A percentile compares a stretch with the other conserved stretches of the same genome.
Evolutionary conservation across 1,140 invertebrate species (phyloP).

Genomic region (Sarcophaga peregrina): DNA sequence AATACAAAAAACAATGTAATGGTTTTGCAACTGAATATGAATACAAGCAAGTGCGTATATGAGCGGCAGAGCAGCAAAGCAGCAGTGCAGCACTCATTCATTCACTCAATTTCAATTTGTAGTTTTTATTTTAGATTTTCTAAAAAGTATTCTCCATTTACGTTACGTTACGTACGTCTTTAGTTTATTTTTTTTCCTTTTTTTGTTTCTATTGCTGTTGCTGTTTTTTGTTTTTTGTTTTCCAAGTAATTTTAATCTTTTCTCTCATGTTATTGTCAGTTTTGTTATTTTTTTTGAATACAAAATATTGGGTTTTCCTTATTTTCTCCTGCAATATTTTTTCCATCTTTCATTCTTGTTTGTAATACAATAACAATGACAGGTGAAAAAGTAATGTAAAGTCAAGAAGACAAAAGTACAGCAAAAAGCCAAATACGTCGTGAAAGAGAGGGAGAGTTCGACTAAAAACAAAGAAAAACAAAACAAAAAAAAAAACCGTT

Average conservation of each 20-base stretch:
- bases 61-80: background rate
- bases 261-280: background rate
- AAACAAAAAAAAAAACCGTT: background rate
- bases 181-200: too few relatives aligned
- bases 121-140: conserved; percentile 5
- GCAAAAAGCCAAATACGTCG: too few relatives aligned
- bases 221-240: too few relatives aligned
- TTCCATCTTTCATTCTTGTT: background rate
- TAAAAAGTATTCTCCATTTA: too few relatives aligned
- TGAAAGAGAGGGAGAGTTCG: too few relatives aligned
- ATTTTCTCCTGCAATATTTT: background rate
- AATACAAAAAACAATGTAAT: background rate
- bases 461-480: too few relatives aligned
- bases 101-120: background rate
- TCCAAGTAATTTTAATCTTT: background rate
- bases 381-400: conserved; percentile 10
- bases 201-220: too few relatives aligned
- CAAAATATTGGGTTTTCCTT: background rate
- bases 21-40: background rate
- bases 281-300: background rate
- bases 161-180: background rate
- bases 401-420: background rate
- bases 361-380: conserved; percentile 15
- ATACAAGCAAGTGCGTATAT: background rate
- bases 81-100: too few relatives aligned